Evolutionary conservation across 2,797 vertebrate species (phyloP), one percentile per base, ranked within the genome.

Genomic region (Bucorvus abyssinicus): DNA sequence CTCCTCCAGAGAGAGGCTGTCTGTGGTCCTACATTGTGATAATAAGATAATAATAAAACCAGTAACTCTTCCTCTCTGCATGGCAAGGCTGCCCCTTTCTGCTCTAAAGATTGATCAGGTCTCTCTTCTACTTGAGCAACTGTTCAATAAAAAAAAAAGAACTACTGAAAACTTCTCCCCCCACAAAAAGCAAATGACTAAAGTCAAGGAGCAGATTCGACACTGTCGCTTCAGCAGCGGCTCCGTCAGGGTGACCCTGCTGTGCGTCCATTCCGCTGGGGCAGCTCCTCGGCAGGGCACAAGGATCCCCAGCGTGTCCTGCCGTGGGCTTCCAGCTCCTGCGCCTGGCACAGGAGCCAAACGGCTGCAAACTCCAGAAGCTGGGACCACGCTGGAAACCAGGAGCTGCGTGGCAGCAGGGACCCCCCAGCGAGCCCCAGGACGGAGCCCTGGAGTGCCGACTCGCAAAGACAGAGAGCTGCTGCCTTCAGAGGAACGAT

Each of bases 11-110:
- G 69, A 77, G 90, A 94, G 92, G 88, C 93, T 91, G 85, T 52
- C 68, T 78, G 44, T 64, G 65, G 82, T 83, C 86, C 68, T 75
- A 55, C 77, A 3, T 88, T 68, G 89, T 76, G 55, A 87, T 78
- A 87, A 93, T 76, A 40, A 40, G 38, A 17, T 22, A 19, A 47
- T 19, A 19, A 20, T 22, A 47, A 93, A 90, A 70, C 3, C 30
- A 74, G 4, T 89, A 91, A 89, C 87, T 94, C 92, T 78, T 96
- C 84, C 67, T 89, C 78, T 95, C 77, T 96, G 96, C 97, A 97
- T 96, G 96, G 94, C 81, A 14, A 93, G 82, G 92, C 94, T 92
- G 89, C 94, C 94, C 94, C 63, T 67, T 86, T 74, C 93, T 77
- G 65, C 83, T 79, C 75, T 21, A 29, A 65, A 78, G 74, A 70